phyloP scores from a whole-genome alignment of 2,797 vertebrate genomes.

The Labroides dimidiatus region DNA sequence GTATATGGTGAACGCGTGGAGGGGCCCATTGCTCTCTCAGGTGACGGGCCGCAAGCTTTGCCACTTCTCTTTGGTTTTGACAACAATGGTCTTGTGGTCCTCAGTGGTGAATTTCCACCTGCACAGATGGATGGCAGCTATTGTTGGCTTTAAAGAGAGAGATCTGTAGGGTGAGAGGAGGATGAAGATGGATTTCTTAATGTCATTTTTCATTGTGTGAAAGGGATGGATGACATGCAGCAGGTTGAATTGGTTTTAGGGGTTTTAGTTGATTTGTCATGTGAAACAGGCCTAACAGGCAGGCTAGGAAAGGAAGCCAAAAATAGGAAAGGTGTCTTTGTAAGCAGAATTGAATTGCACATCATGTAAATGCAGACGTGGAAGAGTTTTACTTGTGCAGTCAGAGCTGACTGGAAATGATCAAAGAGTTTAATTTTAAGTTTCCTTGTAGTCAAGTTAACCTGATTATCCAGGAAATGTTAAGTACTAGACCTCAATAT shows the following conservation, averaged over 20 bases:
- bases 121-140: constrained; percentile 62
- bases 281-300: neutral
- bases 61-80: constrained; percentile 60
- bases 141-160: constrained; percentile 68
- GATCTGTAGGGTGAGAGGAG: constrained; percentile 51
- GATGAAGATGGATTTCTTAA: constrained; percentile 54
- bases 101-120: constrained; percentile 58
- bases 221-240: constrained; percentile 4
- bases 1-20: constrained; percentile 64
- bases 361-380: neutral
- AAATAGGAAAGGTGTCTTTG: neutral
- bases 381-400: neutral
- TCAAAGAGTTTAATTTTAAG: constrained; percentile 35
- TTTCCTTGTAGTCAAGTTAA: constrained; percentile 46
- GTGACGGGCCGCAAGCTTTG: constrained; percentile 72
- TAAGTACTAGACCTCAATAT: constrained; percentile 47
- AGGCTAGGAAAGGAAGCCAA: neutral
- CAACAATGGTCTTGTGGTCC: constrained; percentile 66
- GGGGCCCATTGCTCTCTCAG: constrained; percentile 69
- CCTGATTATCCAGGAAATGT: constrained; percentile 67
- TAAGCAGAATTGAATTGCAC: neutral
- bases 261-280: constrained; percentile 12
- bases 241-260: constrained; percentile 16
- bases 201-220: constrained; percentile 49
- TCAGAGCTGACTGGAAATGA: constrained; percentile 5